Base-by-base conservation (phyloP, 2,797 vertebrate species). In the Pangasius macronema region DNA sequence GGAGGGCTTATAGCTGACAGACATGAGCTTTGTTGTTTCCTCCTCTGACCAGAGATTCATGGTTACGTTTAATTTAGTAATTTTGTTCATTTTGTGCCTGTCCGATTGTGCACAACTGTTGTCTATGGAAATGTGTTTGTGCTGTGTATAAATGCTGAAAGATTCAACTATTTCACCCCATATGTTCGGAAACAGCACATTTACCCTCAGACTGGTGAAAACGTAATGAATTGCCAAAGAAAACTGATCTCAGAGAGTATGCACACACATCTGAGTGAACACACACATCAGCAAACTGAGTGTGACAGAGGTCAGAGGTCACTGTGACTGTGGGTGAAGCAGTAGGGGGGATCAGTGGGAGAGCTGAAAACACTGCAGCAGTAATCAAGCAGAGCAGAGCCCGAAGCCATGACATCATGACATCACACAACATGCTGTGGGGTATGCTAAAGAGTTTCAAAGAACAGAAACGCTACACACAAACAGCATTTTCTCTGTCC, bases 241-340 rank as follows among this genome's bases (percentile, higher is more conserved):
- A 82, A 82, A 46, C 22, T n/a, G 33, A n/a, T 82, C 57, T 82
- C 57, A 82, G 3, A 63, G 57, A 61, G 36, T 5, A 14, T 16
- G 22, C 57, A 46, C 36, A 63, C 13, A 27, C n/a, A 82, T 22
- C 79, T 61, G 5, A 24, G 36, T 61, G 24, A 82, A 63, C 59
- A 63, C 57, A 39, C 55, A 57, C 76, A 79, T 57, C 76, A 79
- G n/a, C 53, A 82, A 61, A 82, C 33, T 82, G 59, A 63, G 36
- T 82, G 79, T 63, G 79, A 82, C 79, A 82, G 79, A 42, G 39
- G 79, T 82, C 57, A 82, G 22, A 82, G 57, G 79, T 63, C 79
- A 63, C 18, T 61, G 57, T 42, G 79, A 18, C 36, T 61, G 79
- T 46, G 22, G 36, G 39, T 81, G 57, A 82, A 82, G 80, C 24